Evolutionary conservation across 64 coral and sea anemone species (phyloP).

Genomic region (Anthopleura sola): DNA sequence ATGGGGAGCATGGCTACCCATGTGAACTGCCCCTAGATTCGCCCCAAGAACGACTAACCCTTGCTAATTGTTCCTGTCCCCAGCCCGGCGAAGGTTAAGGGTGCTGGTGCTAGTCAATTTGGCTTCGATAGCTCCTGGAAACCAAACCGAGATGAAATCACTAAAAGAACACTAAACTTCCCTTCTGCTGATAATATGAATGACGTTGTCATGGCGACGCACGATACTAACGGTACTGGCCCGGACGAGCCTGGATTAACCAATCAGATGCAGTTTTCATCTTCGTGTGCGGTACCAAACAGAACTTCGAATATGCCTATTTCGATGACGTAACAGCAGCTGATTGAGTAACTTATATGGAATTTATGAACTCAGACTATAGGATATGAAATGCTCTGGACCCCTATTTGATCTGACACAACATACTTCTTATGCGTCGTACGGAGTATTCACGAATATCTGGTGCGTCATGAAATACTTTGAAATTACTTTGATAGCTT

Average conservation of each 20-base stretch:
- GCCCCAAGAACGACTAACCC: conserved; percentile 2
- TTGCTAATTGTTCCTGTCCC: conserved; percentile 29
- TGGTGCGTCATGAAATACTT: not conserved
- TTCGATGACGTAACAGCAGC: not conserved
- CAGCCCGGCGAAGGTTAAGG: conserved; percentile 69
- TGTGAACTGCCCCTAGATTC: too few species aligned
- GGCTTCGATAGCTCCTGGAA: conserved; percentile 75
- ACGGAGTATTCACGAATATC: not conserved
- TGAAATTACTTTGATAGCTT: not conserved
- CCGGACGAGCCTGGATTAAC: not conserved
- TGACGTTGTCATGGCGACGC: conserved; percentile 55
- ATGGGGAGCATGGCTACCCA: too few species aligned
- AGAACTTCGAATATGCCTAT: not conserved
- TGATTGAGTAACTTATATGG: not conserved
- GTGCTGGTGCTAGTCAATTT: conserved; percentile 58
- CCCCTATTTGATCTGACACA: not conserved
- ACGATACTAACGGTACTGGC: conserved; percentile 43
- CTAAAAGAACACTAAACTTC: conserved; percentile 58
- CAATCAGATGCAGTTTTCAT: conserved; percentile 13
- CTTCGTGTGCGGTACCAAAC: not conserved
- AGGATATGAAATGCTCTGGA: not conserved
- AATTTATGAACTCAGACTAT: not conserved
- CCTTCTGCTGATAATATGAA: conserved; percentile 1
- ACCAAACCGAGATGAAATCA: conserved; percentile 43
- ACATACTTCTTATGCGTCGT: not conserved